Evolutionary conservation across 2,797 vertebrate genomes (phyloP).

Genomic region (Dermochelys coriacea): DNA sequence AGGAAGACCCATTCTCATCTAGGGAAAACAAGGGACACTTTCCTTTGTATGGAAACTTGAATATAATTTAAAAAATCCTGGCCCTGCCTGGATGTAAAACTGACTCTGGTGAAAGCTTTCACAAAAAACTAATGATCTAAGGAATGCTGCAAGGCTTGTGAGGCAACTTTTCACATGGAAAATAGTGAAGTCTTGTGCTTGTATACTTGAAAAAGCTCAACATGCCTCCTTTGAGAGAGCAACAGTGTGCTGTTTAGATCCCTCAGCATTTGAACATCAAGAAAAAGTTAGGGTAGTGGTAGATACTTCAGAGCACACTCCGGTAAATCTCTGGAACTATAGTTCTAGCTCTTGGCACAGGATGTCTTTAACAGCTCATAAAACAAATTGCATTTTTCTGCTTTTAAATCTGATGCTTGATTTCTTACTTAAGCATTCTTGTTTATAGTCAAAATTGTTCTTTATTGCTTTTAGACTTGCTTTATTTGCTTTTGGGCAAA

Average conservation of each 20-base stretch:
- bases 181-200: not conserved
- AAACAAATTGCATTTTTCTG: not conserved
- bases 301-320: not conserved
- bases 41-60: not conserved
- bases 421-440: not conserved
- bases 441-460: not conserved
- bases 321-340: not conserved
- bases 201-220: not conserved
- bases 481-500: not conserved
- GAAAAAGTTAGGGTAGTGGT: not conserved
- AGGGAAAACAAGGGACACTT: not conserved
- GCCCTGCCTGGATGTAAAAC: not conserved
- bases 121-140: not conserved
- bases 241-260: not conserved
- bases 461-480: not conserved
- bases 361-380: not conserved
- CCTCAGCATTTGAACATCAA: not conserved
- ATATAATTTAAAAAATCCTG: not conserved
- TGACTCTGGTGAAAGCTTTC: not conserved
- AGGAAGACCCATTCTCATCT: not conserved
- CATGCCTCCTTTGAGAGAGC: not conserved
- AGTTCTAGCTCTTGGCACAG: not conserved
- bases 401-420: not conserved
- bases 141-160: fast-evolving
- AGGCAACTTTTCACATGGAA: not conserved